phyloP scores from a whole-genome alignment of 2,888 invertebrate species.

The Tanytarsus gracilentus region DNA sequence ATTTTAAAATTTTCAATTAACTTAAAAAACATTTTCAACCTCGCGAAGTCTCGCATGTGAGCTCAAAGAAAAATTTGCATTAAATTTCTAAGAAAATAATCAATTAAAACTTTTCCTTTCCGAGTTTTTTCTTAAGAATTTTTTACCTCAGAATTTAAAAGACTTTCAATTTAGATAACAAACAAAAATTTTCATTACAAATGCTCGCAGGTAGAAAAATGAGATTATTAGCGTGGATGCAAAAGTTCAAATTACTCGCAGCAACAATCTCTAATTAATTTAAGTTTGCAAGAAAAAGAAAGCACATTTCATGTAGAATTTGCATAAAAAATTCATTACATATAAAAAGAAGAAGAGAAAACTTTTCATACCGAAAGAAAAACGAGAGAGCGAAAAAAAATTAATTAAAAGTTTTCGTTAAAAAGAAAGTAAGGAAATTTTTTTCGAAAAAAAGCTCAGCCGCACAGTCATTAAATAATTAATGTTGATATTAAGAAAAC shows the following conservation, averaged over 20 bases:
- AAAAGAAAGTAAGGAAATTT: slow-evolving; percentile 5
- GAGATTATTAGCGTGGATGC: slow-evolving; percentile 2
- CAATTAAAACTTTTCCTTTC: no score
- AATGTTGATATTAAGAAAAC: no score
- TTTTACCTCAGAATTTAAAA: no score
- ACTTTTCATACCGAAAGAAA: not conserved
- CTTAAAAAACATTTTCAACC: no score
- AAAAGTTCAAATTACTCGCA: slow-evolving; percentile 10
- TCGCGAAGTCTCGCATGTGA: no score
- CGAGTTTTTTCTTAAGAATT: no score
- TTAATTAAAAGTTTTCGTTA: slow-evolving; percentile 10
- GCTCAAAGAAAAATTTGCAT: no score
- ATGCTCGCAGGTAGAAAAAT: not conserved
- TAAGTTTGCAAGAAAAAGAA: not conserved
- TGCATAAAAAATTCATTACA: slow-evolving; percentile 7
- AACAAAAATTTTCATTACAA: no score
- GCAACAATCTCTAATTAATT: slow-evolving; percentile 13
- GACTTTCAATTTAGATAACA: not conserved
- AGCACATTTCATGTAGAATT: not conserved
- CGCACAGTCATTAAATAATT: not conserved
- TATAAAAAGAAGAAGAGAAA: not conserved
- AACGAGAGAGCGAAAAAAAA: not conserved
- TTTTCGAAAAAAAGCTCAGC: not conserved
- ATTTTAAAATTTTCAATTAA: no score
- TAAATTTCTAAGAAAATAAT: no score